Base-by-base conservation (phyloP, 2,888 invertebrate genomes). In the Iselma pallidipennis region DNA sequence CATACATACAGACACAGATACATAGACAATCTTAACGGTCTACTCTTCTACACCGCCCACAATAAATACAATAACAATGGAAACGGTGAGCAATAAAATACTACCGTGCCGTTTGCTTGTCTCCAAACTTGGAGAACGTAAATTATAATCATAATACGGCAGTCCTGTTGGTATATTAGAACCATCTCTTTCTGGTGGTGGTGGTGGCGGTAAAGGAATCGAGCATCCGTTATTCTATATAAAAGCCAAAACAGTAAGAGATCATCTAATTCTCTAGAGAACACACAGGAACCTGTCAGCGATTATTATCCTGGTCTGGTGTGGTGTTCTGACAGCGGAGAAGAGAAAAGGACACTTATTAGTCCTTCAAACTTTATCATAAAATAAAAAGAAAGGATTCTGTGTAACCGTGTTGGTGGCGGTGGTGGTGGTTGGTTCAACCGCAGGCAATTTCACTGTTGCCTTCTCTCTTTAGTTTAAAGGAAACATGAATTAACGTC, bases 91-190 rank as follows among this genome's bases (percentile, higher is more conserved):
- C 71, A 71, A 66, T 68, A 72, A 72, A 72, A 63, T 63, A 63
- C 59, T 65, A 67, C 68, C 64, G 67, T 67, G 66, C 61, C 67
- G 68, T 70, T 70, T 68, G 68, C 68, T 61, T 63, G 71, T 70
- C 70, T 62, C 67, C 72, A 69, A 37, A 72, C 70, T 73, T 65
- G 58, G 60, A 61, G 66, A 64, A 66, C 65, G 69, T 73, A 71
- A 74, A 73, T 74, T 71, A 74, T 67, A 68, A 71, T 73, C 71
- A 71, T 73, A 72, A 74, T 72, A 71, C 71, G 71, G 60, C 66
- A 67, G 68, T 71, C 69, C 68, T 70, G 70, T 67, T 69, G 69
- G 69, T 73, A 72, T 72, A 72, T 72, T 71, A 71, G 71, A 68
- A 69, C 66, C 66, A 65, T 68, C 72, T 71, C 58, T 49, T 29